Percentiles rank a stretch among this genome's conserved stretches.
Conservation (phyloP, 2,888 invertebrate genomes). For the Rhimphoctona megacephalus region DNA sequence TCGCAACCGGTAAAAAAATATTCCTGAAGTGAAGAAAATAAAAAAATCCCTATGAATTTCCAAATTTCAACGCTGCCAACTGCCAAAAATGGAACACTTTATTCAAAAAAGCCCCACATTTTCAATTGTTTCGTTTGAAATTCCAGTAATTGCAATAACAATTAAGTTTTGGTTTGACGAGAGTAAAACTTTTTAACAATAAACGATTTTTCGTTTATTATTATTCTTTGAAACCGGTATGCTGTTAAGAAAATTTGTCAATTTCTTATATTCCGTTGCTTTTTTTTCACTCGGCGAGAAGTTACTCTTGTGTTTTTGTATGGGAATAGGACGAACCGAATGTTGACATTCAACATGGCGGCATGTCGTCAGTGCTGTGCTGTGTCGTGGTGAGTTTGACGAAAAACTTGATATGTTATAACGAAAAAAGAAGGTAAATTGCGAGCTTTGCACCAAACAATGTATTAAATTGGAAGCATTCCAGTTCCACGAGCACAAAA, state of each 20-base stretch:
- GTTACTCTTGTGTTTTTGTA: constrained; percentile 68
- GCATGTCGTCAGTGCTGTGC: constrained; percentile 98
- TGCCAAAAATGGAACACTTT: constrained; percentile 16
- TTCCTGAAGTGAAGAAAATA: background rate
- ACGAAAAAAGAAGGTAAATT: constrained; percentile 56
- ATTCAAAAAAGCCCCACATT: constrained; percentile 59
- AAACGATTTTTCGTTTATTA: background rate
- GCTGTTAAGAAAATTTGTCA: background rate
- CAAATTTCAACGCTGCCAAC: constrained; percentile 39
- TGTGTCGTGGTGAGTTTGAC: constrained; percentile 96
- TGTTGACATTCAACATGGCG: constrained; percentile 97
- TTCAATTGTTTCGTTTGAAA: constrained; percentile 59
- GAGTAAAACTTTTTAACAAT: background rate
- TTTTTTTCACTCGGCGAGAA: constrained; percentile 30
- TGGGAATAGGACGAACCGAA: constrained; percentile 72
- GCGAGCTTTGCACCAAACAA: constrained; percentile 72
- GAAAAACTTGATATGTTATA: constrained; percentile 75
- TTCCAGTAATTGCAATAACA: constrained; percentile 47
- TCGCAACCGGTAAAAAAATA: background rate
- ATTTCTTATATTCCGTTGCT: constrained; percentile 17
- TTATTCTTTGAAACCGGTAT: background rate
- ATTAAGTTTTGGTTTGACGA: constrained; percentile 11
- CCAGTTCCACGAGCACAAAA: constrained; percentile 32
- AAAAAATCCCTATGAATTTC: background rate
- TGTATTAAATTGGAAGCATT: constrained; percentile 51